phyloP scores from a whole-genome alignment of 1,140 invertebrate species.

The Nixonia krombeini region DNA sequence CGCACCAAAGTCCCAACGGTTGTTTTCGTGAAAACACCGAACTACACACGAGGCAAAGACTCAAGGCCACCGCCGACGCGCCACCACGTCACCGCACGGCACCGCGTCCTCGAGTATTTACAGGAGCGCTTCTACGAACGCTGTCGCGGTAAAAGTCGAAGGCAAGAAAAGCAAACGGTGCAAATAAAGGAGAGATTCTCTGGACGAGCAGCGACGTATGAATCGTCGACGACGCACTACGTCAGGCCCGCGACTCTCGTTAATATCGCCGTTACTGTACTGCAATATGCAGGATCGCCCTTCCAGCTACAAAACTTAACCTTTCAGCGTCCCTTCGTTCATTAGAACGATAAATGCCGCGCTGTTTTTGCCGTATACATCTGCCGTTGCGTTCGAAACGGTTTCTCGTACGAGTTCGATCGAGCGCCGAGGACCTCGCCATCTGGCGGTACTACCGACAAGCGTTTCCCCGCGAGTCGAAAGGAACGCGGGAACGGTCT shows the following conservation, averaged over 20 bases:
- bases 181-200: slow-evolving; percentile 45
- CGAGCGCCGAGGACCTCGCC: too few relatives aligned
- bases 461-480: too few relatives aligned
- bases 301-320: too few relatives aligned
- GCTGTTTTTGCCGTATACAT: too few relatives aligned
- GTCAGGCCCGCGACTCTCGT: slow-evolving; percentile 41
- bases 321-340: too few relatives aligned
- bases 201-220: slow-evolving; percentile 34
- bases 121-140: slow-evolving; percentile 27
- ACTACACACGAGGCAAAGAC: slow-evolving; percentile 7
- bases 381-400: too few relatives aligned
- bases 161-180: slow-evolving; percentile 35
- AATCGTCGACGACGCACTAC: slow-evolving; percentile 45
- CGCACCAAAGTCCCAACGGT: neutral
- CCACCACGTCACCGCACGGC: too few relatives aligned
- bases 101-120: slow-evolving; percentile 34
- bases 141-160: slow-evolving; percentile 12
- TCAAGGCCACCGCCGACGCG: slow-evolving; percentile 29
- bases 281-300: slow-evolving; percentile 38
- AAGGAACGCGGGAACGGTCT: too few relatives aligned
- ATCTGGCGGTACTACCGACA: too few relatives aligned
- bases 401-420: too few relatives aligned
- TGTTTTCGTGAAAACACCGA: slow-evolving; percentile 5
- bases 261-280: slow-evolving; percentile 35
- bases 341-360: slow-evolving; percentile 47